Evolutionary conservation across 2,888 invertebrate species (phyloP).

Genomic region (Zygaena filipendulae): DNA sequence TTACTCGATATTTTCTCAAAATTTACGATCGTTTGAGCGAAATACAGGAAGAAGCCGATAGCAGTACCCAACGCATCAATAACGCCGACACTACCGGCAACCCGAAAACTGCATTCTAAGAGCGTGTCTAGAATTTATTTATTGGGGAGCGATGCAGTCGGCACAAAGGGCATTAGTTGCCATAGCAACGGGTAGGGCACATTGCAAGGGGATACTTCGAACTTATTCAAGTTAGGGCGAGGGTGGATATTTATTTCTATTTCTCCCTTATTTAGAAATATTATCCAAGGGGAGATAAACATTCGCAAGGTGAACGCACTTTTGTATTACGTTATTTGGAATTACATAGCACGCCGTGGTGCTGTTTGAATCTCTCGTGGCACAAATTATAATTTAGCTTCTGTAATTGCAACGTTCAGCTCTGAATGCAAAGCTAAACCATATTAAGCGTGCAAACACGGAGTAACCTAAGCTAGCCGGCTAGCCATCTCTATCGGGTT

Average conservation of each 20-base stretch:
- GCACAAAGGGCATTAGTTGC: slow-evolving; percentile 32
- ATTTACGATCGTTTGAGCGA: slow-evolving; percentile 39
- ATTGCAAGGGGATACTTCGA: slow-evolving; percentile 42
- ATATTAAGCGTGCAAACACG: no score
- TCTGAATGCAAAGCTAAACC: no score
- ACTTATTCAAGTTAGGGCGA: slow-evolving; percentile 47
- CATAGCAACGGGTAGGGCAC: slow-evolving; percentile 42
- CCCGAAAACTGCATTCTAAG: slow-evolving; percentile 33
- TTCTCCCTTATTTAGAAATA: slow-evolving; percentile 42
- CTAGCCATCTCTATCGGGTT: neutral
- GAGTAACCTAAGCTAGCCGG: no score
- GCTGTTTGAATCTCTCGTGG: no score
- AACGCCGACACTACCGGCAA: slow-evolving; percentile 24
- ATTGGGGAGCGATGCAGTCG: slow-evolving; percentile 29
- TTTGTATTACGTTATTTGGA: slow-evolving; percentile 25
- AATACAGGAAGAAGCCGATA: slow-evolving; percentile 34
- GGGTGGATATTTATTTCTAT: slow-evolving; percentile 56
- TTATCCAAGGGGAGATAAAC: slow-evolving; percentile 49
- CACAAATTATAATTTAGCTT: no score
- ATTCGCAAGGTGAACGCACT: slow-evolving; percentile 61
- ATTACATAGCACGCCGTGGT: no score
- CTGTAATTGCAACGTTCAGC: no score
- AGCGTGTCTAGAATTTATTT: slow-evolving; percentile 32
- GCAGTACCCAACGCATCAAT: slow-evolving; percentile 41
- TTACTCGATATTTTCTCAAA: slow-evolving; percentile 40